Evolutionary conservation across 2,113 vertebrate species (phyloP).

Genomic region (Urocynchramus pylzowi): DNA sequence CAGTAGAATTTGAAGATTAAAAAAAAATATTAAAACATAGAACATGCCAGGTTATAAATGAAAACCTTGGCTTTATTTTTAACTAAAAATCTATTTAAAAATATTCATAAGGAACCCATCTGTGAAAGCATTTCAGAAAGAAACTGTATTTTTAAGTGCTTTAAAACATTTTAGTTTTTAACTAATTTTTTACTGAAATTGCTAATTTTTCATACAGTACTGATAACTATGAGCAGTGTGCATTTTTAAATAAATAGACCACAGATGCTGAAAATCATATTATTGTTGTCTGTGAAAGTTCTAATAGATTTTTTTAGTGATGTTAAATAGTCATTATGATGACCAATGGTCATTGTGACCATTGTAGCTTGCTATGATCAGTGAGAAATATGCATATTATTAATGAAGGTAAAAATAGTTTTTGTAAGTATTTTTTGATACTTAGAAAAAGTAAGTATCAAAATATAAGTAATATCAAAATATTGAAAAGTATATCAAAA

Average conservation of each 20-base stretch:
- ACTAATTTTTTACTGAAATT: background rate
- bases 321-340: too few relatives aligned
- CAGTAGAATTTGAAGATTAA: background rate
- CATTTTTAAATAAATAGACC: background rate
- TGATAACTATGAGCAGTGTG: background rate
- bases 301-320: background rate
- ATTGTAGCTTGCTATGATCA: background rate
- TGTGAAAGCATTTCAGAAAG: background rate
- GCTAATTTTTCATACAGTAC: background rate
- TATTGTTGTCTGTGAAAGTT: background rate
- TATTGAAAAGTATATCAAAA: too few relatives aligned
- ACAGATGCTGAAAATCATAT: background rate
- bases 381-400: background rate
- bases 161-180: background rate
- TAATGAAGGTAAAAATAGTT: background rate
- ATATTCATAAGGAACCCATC: background rate
- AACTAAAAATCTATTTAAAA: background rate
- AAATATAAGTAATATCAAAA: too few relatives aligned
- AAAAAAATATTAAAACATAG: background rate
- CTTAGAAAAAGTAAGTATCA: too few relatives aligned
- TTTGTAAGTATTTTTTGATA: too few relatives aligned
- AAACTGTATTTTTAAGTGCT: background rate
- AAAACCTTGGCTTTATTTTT: background rate
- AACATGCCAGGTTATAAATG: background rate
- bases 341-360: too few relatives aligned